phyloP scores from a whole-genome alignment of 2,888 invertebrate species.

The Polyploca ridens region DNA sequence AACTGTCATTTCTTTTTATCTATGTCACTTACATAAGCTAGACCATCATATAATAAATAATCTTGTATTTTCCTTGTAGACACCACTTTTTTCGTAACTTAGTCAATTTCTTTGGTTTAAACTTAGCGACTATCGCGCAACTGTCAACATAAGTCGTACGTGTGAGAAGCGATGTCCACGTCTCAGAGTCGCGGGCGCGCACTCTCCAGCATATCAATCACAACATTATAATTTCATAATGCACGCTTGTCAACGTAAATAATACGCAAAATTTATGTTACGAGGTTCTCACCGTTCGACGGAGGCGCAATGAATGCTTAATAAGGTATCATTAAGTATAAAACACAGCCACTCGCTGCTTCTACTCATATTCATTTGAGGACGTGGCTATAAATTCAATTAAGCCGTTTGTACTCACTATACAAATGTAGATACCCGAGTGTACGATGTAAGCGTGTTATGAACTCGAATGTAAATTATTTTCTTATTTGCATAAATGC shows the following conservation, averaged over 20 bases:
- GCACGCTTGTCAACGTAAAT: constrained; percentile 81
- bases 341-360: constrained; percentile 51
- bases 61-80: too few species aligned
- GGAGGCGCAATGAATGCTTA: constrained; percentile 73
- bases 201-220: constrained; percentile 71
- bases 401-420: constrained; percentile 60
- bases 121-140: constrained; percentile 35
- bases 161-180: constrained; percentile 62
- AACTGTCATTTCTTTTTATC: too few species aligned
- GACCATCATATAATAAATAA: too few species aligned
- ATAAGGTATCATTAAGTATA: constrained; percentile 61
- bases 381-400: constrained; percentile 82
- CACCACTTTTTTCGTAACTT: not conserved
- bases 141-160: constrained; percentile 39
- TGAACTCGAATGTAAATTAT: constrained; percentile 65
- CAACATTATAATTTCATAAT: constrained; percentile 82
- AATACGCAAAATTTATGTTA: constrained; percentile 85
- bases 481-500: constrained; percentile 69
- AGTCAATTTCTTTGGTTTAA: constrained; percentile 14
- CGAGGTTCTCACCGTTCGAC: constrained; percentile 81
- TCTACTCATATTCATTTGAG: constrained; percentile 78
- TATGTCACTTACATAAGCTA: too few species aligned
- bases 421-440: constrained; percentile 17
- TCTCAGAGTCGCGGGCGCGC: constrained; percentile 51
- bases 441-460: constrained; percentile 62